A percentile compares a stretch with the other conserved stretches of the same genome.
phyloP scores from a whole-genome alignment of 2,888 invertebrate species.

The Drosophila nr. medialis region DNA sequence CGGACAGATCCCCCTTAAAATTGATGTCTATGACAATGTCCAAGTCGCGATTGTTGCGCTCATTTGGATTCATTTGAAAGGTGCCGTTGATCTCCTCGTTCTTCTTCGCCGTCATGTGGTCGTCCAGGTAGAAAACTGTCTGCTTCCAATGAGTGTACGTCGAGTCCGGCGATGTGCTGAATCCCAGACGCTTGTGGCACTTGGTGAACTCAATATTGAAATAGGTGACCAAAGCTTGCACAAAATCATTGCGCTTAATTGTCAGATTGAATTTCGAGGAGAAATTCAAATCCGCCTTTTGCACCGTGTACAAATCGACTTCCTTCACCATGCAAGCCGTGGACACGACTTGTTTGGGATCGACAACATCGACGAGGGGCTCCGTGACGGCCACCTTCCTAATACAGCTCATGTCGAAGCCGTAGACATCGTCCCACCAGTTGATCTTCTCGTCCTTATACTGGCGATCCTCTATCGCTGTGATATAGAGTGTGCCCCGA shows the following conservation, averaged over 20 bases:
- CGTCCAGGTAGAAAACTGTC: constrained; percentile 98
- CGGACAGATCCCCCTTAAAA: constrained; percentile 95
- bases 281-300: constrained; percentile 96
- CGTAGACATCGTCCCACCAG: constrained; percentile 99
- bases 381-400: constrained; percentile 98
- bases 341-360: constrained; percentile 99
- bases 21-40: constrained; percentile 97
- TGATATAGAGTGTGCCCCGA: constrained; percentile 96
- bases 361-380: constrained; percentile 99
- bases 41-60: constrained; percentile 97
- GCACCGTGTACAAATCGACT: constrained; percentile 99
- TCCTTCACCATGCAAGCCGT: constrained; percentile 98
- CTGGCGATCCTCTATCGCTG: constrained; percentile 97
- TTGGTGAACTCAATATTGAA: constrained; percentile 99
- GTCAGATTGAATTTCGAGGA: constrained; percentile 93
- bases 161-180: constrained; percentile 98
- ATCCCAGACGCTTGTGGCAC: constrained; percentile 99
- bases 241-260: constrained; percentile 96
- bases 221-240: constrained; percentile 99
- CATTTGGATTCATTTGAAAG: constrained; percentile 98
- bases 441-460: constrained; percentile 99
- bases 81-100: constrained; percentile 96
- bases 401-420: constrained; percentile 99
- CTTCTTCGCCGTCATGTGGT: constrained; percentile 97
- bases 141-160: constrained; percentile 99